Percentiles rank a stretch among this genome's conserved stretches.
phyloP scores from a whole-genome alignment of 2,888 invertebrate species.

The Acronicta alni region DNA sequence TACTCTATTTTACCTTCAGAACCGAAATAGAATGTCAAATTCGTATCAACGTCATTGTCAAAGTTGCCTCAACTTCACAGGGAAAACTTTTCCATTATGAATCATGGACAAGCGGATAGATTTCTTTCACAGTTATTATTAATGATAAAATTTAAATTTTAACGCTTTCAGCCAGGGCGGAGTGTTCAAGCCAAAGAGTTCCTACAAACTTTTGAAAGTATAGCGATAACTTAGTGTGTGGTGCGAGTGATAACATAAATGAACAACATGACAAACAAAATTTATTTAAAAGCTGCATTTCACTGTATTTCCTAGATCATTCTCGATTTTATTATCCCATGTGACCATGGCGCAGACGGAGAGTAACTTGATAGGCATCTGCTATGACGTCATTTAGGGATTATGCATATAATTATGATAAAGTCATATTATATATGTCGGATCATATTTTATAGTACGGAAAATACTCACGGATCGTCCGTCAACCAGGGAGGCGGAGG shows the following conservation, averaged over 20 bases:
- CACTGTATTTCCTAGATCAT: too few species aligned
- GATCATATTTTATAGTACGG: too few species aligned
- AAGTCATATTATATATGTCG: too few species aligned
- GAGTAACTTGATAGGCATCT: too few species aligned
- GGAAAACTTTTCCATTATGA: slow-evolving; percentile 42
- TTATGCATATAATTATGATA: too few species aligned
- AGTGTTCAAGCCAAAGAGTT: slow-evolving; percentile 73
- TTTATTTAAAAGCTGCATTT: too few species aligned
- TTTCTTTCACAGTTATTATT: slow-evolving; percentile 56
- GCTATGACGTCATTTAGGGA: too few species aligned
- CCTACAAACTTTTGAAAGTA: slow-evolving; percentile 74
- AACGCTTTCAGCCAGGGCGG: slow-evolving; percentile 64
- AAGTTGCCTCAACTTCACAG: slow-evolving; percentile 13
- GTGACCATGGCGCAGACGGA: too few species aligned
- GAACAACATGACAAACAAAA: too few species aligned
- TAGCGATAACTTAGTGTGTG: slow-evolving; percentile 71
- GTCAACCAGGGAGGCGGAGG: too few species aligned
- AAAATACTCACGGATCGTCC: too few species aligned
- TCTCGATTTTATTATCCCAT: too few species aligned
- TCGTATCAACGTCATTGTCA: slow-evolving; percentile 20
- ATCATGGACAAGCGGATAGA: slow-evolving; percentile 35
- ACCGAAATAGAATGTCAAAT: slow-evolving; percentile 12
- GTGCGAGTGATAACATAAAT: slow-evolving; percentile 45
- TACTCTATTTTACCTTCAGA: neutral
- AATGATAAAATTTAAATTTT: slow-evolving; percentile 69